Percentiles rank a stretch among this genome's conserved stretches.
These are phyloP conservation scores for Ommatoiulus sabulosus DNA, from an alignment of 2,888 invertebrate genomes.

Conservation along the genomic window DNA sequence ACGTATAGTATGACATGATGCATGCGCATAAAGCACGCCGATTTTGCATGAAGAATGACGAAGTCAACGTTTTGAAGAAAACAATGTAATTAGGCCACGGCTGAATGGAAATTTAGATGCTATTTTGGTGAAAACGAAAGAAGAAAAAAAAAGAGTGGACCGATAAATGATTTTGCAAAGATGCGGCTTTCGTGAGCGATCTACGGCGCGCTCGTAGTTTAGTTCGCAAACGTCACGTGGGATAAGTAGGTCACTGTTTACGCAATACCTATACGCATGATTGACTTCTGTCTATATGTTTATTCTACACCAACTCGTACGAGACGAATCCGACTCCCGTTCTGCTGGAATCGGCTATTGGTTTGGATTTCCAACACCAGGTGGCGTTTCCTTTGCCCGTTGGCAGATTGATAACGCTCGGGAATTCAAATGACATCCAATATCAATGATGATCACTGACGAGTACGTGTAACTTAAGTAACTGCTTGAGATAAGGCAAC, in stretches of 20 bases:
- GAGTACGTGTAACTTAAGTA: too few relatives aligned
- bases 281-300: conserved; percentile 8
- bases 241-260: not conserved
- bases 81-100: not conserved
- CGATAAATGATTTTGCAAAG: not conserved
- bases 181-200: not conserved
- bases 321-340: not conserved
- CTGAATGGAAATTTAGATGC: not conserved
- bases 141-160: not conserved
- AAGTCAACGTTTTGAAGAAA: not conserved
- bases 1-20: not conserved
- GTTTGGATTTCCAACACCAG: too few relatives aligned
- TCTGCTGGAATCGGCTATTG: too few relatives aligned
- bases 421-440: too few relatives aligned
- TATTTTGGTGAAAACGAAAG: not conserved
- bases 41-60: not conserved
- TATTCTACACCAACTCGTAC: not conserved
- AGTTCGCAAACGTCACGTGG: not conserved
- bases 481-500: not conserved
- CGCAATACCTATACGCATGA: not conserved
- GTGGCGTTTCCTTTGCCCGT: too few relatives aligned
- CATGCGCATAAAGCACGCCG: not conserved
- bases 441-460: too few relatives aligned
- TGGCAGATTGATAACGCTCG: too few relatives aligned
- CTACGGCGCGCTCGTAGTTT: not conserved